A percentile compares a stretch with the other conserved stretches of the same genome.
phyloP scores from a whole-genome alignment of 2,113 vertebrate genomes.

The Nipponia nippon region DNA sequence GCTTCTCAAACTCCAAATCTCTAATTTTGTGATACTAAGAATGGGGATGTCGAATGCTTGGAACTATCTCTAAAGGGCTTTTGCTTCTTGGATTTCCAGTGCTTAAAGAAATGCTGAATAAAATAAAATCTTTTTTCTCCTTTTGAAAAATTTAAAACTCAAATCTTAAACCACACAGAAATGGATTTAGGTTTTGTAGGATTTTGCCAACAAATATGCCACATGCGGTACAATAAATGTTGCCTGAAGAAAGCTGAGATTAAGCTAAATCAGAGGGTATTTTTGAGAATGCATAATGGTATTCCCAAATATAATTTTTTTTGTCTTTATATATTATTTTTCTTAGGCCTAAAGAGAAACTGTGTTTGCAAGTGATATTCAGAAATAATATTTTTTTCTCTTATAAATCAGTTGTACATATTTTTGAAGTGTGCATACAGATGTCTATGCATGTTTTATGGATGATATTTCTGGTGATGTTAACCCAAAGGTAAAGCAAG shows the following conservation, averaged over 20 bases:
- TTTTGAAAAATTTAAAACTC: background rate
- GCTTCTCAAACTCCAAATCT: background rate
- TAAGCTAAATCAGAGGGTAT: background rate
- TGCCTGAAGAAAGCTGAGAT: background rate
- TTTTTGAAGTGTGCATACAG: background rate
- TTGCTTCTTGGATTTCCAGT: background rate
- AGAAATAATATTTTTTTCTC: background rate
- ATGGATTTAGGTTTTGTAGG: background rate
- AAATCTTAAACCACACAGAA: background rate
- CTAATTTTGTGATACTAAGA: background rate
- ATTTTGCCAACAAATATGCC: background rate
- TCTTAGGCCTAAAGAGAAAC: background rate
- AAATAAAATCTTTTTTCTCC: background rate
- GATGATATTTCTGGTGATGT: background rate
- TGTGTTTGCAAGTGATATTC: background rate
- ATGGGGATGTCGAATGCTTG: background rate
- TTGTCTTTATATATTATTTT: background rate
- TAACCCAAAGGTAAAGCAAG: background rate
- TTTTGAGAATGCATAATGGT: background rate
- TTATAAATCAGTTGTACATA: background rate
- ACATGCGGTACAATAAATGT: background rate
- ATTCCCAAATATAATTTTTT: background rate
- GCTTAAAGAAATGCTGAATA: background rate
- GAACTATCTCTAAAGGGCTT: background rate
- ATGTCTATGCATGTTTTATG: background rate